A percentile compares a stretch with the other conserved stretches of the same genome.
Conservation (phyloP, 2,113 vertebrate species). For the Malurus cyaneus region DNA sequence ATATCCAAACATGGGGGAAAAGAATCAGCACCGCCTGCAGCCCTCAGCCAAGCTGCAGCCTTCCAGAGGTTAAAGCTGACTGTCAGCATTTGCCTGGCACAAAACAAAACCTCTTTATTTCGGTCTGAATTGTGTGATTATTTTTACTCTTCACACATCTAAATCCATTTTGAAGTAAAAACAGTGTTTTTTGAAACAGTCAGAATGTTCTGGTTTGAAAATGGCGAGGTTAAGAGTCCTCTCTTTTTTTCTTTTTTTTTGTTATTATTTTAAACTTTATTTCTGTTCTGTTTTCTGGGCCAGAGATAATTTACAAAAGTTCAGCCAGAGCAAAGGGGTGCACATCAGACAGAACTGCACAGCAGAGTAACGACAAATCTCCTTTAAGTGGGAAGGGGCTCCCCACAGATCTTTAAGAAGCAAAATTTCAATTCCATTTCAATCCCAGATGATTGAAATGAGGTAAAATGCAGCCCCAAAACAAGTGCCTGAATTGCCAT, state of each 20-base stretch:
- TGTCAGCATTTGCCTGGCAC: background rate
- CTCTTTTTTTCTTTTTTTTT: background rate
- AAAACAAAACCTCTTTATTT: constrained; percentile 22
- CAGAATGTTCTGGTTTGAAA: background rate
- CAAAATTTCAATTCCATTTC: background rate
- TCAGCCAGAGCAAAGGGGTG: background rate
- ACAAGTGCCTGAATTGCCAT: background rate
- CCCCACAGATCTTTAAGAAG: background rate
- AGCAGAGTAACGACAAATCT: background rate
- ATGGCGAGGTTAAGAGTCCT: background rate
- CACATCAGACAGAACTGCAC: background rate
- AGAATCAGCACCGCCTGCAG: background rate
- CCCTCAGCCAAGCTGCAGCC: background rate
- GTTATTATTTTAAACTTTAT: background rate
- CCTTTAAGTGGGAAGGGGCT: background rate
- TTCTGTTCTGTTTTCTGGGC: background rate
- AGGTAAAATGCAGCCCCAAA: background rate
- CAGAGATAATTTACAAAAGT: background rate
- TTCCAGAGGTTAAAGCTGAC: background rate
- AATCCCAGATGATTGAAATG: background rate
- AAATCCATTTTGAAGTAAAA: background rate
- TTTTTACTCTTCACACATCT: background rate
- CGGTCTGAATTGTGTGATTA: background rate
- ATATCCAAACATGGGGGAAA: background rate
- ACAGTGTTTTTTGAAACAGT: background rate